Base-by-base conservation (phyloP, 2,113 vertebrate species). In the Eidolon helvum region DNA sequence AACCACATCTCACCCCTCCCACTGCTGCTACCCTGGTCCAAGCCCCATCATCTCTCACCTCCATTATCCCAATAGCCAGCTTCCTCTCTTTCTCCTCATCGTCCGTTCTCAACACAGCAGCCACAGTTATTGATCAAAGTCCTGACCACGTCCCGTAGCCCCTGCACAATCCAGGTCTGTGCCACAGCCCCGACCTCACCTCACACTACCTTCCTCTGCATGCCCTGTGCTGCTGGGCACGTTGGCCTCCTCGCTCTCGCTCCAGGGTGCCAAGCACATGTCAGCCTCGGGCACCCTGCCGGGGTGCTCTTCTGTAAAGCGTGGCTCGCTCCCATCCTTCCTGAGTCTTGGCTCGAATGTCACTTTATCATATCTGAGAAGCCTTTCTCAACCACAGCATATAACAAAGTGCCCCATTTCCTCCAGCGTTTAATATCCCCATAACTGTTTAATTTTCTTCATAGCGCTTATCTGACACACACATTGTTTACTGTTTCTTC, bases 201-300 rank as follows among this genome's bases (percentile, higher is more conserved):
- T 3, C 57, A 9, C 57, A 9, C 50, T 59, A 16, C 50, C 50
- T 50, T 50, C 50, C 15, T 30, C n/a, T 0, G 7, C 0, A 5
- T 7, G 50, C 10, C 18, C 35, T 28, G 5, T 80, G 74, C 55
- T 48, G 30, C 14, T 48, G 55, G 55, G 35, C 22, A 1, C 0
- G 0, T 1, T 1, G 66, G 40, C 30, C 48, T 35, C n/a, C 53
- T 18, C 1, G 1, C 24, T 22, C 10, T 45, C 40, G 4, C 40
- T 53, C 5, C 1, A 8, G 19, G 4, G 8, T 7, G 65, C 74
- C 10, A 55, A 10, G 92, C 4, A 2, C 26, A 1, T 4, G 2
- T 4, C 80, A 19, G 50, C 45, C 28, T 22, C 75, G 69, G 68
- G 53, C 5, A 38, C 38, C 14, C 59, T n/a, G 50, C 71, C 2